A percentile compares a stretch with the other conserved stretches of the same genome.
Evolutionary conservation across 1,140 invertebrate species (phyloP).

Genomic region (Cherax quadricarinatus): DNA sequence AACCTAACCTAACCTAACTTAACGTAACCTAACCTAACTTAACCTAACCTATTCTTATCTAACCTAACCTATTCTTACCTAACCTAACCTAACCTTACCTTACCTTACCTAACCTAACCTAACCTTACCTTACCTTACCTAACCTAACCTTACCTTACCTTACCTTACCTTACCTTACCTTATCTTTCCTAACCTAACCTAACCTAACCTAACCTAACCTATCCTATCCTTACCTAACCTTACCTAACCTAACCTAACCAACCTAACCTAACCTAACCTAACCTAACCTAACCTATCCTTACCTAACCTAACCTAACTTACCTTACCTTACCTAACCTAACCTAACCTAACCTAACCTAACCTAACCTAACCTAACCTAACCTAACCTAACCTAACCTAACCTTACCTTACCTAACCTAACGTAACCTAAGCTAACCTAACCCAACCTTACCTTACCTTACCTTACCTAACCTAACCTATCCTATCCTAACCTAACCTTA

Average conservation of each 20-base stretch:
- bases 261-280: too few relatives aligned
- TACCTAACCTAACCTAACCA: background rate
- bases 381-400: constrained; percentile 1
- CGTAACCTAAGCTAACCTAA: too few relatives aligned
- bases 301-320: background rate
- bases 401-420: background rate
- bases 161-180: too few relatives aligned
- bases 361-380: background rate
- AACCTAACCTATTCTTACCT: too few relatives aligned
- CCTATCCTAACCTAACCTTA: too few relatives aligned
- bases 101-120: too few relatives aligned
- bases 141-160: too few relatives aligned
- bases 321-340: background rate
- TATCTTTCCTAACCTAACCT: background rate
- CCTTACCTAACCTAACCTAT: too few relatives aligned
- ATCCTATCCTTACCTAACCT: background rate
- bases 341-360: constrained; percentile 6
- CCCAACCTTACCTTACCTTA: too few relatives aligned
- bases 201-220: background rate
- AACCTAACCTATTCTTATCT: background rate
- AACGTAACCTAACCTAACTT: too few relatives aligned
- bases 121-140: too few relatives aligned
- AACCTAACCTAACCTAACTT: background rate
- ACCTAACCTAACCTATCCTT: background rate
- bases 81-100: too few relatives aligned